Conservation (phyloP, 37 sponge, comb jelly and placozoan genomes). For the Aplysina aerophoba region DNA sequence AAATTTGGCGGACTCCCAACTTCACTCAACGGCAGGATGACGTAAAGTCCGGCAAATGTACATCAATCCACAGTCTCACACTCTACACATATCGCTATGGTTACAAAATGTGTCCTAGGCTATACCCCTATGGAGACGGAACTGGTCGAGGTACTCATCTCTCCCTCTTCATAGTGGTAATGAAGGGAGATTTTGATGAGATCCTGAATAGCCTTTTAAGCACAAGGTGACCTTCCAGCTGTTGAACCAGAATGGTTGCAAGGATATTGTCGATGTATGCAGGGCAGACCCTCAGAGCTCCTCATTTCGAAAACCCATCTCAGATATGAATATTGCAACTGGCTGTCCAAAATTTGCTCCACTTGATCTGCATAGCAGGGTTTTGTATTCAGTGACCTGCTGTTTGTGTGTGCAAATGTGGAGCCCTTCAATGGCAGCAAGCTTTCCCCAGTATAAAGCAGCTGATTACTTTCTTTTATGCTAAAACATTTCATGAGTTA, state of each 20-base stretch:
- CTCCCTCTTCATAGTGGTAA: conserved; percentile 81
- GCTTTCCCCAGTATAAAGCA: not conserved
- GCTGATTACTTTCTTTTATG: no score
- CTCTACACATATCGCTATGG: conserved; percentile 80
- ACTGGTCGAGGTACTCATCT: conserved; percentile 72
- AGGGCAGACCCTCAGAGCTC: conserved; percentile 81
- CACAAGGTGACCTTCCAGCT: conserved; percentile 78
- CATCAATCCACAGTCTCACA: conserved; percentile 78
- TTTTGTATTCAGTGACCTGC: conserved; percentile 65
- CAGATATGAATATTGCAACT: conserved; percentile 82
- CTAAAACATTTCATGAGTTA: no score
- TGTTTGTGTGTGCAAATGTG: conserved; percentile 66
- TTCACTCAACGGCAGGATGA: conserved; percentile 70
- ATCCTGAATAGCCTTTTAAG: conserved; percentile 78
- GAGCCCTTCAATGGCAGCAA: conserved; percentile 38
- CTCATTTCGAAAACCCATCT: conserved; percentile 69
- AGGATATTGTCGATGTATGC: conserved; percentile 72
- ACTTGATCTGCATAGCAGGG: conserved; percentile 56
- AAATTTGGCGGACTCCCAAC: conserved; percentile 78
- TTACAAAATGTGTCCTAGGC: conserved; percentile 83
- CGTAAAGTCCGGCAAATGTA: conserved; percentile 68
- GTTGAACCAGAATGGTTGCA: conserved; percentile 60
- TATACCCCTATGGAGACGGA: conserved; percentile 84
- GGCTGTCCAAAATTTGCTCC: conserved; percentile 74
- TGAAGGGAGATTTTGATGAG: conserved; percentile 86